phyloP scores from a whole-genome alignment of 2,888 invertebrate species.

The Eupithecia insigniata region DNA sequence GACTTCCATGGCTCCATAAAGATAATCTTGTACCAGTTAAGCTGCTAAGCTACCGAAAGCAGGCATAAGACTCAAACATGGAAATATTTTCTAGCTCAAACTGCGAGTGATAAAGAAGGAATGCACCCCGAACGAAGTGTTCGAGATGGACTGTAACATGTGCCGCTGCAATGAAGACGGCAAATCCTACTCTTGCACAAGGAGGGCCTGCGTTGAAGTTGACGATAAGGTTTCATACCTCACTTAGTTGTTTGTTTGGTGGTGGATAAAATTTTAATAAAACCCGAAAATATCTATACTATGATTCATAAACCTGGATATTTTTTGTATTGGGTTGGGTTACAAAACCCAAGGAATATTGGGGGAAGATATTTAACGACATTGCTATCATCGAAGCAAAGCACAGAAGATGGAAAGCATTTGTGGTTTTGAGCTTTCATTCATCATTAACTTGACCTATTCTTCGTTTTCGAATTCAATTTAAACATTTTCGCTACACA shows the following conservation, averaged over 20 bases:
- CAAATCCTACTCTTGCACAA: slow-evolving; percentile 81
- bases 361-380: too few species aligned
- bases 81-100: slow-evolving; percentile 48
- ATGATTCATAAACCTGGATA: too few species aligned
- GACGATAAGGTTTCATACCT: slow-evolving; percentile 58
- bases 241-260: neutral
- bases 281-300: too few species aligned
- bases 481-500: too few species aligned
- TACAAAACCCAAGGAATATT: too few species aligned
- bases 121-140: slow-evolving; percentile 81
- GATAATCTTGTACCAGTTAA: slow-evolving; percentile 24
- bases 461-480: too few species aligned
- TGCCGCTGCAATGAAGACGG: slow-evolving; percentile 84
- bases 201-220: slow-evolving; percentile 70
- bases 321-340: too few species aligned
- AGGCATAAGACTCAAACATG: neutral
- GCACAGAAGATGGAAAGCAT: too few species aligned
- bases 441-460: too few species aligned
- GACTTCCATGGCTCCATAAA: neutral
- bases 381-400: too few species aligned
- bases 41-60: neutral
- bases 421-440: too few species aligned
- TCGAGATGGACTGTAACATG: slow-evolving; percentile 83
- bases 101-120: slow-evolving; percentile 59
- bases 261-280: neutral